These are phyloP conservation scores for Oreonectes daqikongensis DNA, from an alignment of 2,797 vertebrate genomes.

Conservation along the genomic window DNA sequence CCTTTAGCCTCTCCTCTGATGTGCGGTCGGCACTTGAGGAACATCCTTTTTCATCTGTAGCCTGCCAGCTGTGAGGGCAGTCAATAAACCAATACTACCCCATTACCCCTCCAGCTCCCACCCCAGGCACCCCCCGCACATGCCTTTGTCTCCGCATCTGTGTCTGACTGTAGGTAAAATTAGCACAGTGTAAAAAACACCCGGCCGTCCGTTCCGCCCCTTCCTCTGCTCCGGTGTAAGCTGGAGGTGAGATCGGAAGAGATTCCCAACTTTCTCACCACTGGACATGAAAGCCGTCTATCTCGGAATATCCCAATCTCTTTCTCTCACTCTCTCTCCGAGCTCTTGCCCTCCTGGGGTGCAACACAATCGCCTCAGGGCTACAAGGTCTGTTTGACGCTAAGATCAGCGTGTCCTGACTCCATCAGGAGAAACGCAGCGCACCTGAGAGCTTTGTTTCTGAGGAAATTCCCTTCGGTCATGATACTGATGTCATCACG, in stretches of 20 bases:
- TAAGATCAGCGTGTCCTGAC: constrained; percentile 36
- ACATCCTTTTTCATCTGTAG: constrained; percentile 66
- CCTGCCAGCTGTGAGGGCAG: constrained; percentile 65
- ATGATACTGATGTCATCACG: background rate
- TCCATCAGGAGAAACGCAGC: constrained; percentile 23
- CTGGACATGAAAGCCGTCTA: constrained; percentile 16
- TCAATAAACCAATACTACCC: constrained; percentile 66
- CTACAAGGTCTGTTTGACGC: constrained; percentile 59
- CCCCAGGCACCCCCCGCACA: constrained; percentile 23
- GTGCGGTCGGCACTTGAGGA: constrained; percentile 68
- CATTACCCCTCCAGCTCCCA: constrained; percentile 32
- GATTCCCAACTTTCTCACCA: constrained; percentile 10
- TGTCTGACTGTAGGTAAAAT: constrained; percentile 56
- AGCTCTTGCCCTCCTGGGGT: constrained; percentile 50
- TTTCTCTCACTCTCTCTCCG: constrained; percentile 8
- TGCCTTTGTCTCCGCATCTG: constrained; percentile 60
- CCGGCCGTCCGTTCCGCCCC: constrained; percentile 30
- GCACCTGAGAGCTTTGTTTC: constrained; percentile 38
- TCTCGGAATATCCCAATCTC: constrained; percentile 23
- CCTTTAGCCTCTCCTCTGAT: constrained; percentile 62
- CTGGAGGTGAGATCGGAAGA: constrained; percentile 17
- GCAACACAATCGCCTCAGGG: constrained; percentile 66
- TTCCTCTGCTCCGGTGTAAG: constrained; percentile 35
- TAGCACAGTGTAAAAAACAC: constrained; percentile 46
- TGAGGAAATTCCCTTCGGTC: background rate